Base-by-base conservation (phyloP, 2,113 vertebrate species). In the Rhabdornis inornatus region DNA sequence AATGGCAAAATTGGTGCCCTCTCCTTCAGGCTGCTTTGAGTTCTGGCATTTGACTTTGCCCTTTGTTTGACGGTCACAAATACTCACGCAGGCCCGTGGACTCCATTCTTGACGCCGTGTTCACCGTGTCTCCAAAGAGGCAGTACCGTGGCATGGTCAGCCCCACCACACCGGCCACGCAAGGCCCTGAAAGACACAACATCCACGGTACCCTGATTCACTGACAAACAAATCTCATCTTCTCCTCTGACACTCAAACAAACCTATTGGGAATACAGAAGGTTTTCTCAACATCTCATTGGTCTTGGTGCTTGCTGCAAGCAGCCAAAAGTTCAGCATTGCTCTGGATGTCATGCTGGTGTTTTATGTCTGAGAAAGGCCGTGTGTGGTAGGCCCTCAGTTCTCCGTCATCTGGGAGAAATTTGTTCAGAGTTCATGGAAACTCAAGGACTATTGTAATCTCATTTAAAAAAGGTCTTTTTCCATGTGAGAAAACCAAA, bases 41-140 rank as follows among this genome's bases (percentile, higher is more conserved):
- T 60, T 76, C 52, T 69, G 16, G 6, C 5, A 0, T 37, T 72
- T 53, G 55, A 19, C 28, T 55, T 55, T 7, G 4, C 31, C 17
- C 13, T 88, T 50, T 49, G 37, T 60, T 10, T 28, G 17, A 3
- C 18, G 9, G 3, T 10, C 35, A 15, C 37, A 33, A 15, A 35
- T 28, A 98, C 98, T 98, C 94, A 99, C 98, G 98, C 97, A 99
- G 96, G 63, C 99, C 98, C 2, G 99, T 99, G 95, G 99, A 99
- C 98, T 99, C 99, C 98, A 99, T 99, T 66, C 98, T 95, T 33
- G 99, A 99, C 0, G 99, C 98, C 0, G 99, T 99, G 97, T 99
- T 99, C 87, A 99, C 98, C 0, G 99, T 99, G 97, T 99, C 99
- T 79, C 99, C 99, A 20, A 99, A 99, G 94, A 99, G 99, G 98